phyloP scores from a whole-genome alignment of 2,888 invertebrate genomes.

The Troglohyphantes excavatus region DNA sequence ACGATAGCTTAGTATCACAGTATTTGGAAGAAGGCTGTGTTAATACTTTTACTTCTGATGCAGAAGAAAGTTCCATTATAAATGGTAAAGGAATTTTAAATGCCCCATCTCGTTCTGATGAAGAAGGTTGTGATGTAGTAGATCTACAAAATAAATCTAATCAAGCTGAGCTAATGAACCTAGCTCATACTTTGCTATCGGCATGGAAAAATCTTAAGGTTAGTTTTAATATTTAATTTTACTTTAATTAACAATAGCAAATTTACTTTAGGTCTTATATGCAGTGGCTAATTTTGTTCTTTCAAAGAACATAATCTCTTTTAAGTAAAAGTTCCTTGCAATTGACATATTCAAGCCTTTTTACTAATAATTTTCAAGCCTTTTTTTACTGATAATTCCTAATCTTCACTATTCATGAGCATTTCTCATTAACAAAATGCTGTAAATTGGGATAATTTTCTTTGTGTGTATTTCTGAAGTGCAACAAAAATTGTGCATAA shows the following conservation, averaged over 20 bases:
- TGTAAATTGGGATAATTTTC: too few species aligned
- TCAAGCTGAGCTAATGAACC: conserved; percentile 79
- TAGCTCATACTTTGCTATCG: conserved; percentile 86
- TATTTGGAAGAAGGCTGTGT: conserved; percentile 35
- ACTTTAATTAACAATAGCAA: not conserved
- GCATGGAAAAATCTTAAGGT: conserved; percentile 87
- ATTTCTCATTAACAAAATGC: too few species aligned
- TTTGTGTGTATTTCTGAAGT: too few species aligned
- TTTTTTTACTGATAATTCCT: too few species aligned
- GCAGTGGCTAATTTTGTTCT: not conserved
- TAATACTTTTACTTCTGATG: conserved; percentile 21
- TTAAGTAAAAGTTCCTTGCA: not conserved
- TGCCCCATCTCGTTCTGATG: conserved; percentile 53
- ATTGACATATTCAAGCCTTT: too few species aligned
- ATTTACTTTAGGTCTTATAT: not conserved
- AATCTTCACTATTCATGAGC: too few species aligned
- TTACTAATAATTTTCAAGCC: too few species aligned
- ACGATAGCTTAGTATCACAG: conserved; percentile 16
- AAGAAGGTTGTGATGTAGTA: conserved; percentile 69
- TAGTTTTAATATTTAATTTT: conserved; percentile 25
- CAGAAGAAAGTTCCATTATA: conserved; percentile 18
- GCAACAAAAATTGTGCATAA: too few species aligned
- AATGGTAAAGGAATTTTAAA: conserved; percentile 33
- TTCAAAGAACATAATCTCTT: not conserved
- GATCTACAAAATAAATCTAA: conserved; percentile 42